Conservation (phyloP, 2,113 vertebrate genomes). For the Callorhinus ursinus region DNA sequence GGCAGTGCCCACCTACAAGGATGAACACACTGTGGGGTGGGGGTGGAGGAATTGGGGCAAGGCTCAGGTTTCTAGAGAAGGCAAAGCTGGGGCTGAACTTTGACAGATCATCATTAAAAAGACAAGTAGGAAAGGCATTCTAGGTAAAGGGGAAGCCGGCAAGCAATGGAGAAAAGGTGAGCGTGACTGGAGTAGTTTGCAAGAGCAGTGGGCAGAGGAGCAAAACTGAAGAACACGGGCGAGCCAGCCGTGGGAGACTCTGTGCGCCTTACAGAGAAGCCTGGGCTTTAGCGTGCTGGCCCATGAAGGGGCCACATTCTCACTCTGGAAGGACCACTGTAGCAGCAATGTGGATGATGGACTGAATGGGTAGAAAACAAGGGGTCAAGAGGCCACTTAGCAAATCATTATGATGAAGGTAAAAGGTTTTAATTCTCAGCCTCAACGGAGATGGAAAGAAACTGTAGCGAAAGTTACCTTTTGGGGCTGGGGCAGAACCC, state of each 20-base stretch:
- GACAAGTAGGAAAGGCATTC: background rate
- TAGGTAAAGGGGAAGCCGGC: background rate
- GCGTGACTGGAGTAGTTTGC: accelerated
- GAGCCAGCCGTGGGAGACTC: background rate
- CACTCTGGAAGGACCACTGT: background rate
- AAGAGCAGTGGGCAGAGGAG: background rate
- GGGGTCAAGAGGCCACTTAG: background rate
- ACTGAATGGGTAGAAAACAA: background rate
- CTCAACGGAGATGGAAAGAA: background rate
- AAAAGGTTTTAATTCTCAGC: background rate
- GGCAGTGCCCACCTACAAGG: background rate
- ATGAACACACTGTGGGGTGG: background rate
- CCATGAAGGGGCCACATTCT: background rate
- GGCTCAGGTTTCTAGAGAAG: background rate
- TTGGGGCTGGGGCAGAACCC: background rate
- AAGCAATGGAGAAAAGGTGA: background rate
- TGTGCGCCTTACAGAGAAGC: background rate
- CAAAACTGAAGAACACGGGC: background rate
- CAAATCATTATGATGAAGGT: background rate
- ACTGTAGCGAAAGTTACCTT: background rate
- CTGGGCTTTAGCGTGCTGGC: background rate
- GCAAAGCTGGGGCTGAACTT: background rate
- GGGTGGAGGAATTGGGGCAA: background rate
- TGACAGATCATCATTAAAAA: background rate
- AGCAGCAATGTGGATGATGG: background rate